These are phyloP conservation scores for Dicaeum eximium DNA, from an alignment of 2,113 vertebrate species.

Conservation along the genomic window DNA sequence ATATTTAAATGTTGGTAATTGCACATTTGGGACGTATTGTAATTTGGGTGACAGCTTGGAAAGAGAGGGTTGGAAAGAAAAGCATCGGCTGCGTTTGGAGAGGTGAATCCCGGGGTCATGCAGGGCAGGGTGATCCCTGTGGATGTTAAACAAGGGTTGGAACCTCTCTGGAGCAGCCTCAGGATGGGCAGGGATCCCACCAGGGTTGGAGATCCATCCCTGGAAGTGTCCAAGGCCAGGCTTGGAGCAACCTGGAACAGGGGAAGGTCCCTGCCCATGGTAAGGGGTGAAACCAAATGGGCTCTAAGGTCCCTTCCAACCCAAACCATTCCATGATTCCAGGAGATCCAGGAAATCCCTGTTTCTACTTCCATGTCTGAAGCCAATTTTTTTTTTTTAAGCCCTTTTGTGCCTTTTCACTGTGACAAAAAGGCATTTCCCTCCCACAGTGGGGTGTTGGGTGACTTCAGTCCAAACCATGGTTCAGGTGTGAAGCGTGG, in stretches of 20 bases:
- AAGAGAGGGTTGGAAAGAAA: not conserved
- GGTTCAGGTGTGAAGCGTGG: rapidly evolving
- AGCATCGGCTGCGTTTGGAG: not conserved
- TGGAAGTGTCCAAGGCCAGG: not conserved
- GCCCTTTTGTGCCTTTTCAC: not conserved
- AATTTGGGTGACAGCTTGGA: not conserved
- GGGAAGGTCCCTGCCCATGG: not conserved
- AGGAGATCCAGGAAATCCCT: not conserved
- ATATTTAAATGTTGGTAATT: not conserved
- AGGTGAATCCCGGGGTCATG: not conserved
- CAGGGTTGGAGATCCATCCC: not conserved
- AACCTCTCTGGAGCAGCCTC: not conserved
- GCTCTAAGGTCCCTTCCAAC: not conserved
- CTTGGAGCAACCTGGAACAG: not conserved
- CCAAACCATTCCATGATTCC: not conserved
- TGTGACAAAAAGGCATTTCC: not conserved
- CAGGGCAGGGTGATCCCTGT: rapidly evolving
- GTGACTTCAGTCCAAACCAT: rapidly evolving
- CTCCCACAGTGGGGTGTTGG: not conserved
- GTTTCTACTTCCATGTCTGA: not conserved
- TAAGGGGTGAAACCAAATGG: not conserved
- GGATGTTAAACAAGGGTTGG: not conserved
- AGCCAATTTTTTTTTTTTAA: not conserved
- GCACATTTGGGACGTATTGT: not conserved
- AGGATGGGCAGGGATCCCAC: not conserved